These are phyloP conservation scores for Drosophila tanythrix DNA, from an alignment of 2,888 invertebrate genomes.

Conservation along the genomic window DNA sequence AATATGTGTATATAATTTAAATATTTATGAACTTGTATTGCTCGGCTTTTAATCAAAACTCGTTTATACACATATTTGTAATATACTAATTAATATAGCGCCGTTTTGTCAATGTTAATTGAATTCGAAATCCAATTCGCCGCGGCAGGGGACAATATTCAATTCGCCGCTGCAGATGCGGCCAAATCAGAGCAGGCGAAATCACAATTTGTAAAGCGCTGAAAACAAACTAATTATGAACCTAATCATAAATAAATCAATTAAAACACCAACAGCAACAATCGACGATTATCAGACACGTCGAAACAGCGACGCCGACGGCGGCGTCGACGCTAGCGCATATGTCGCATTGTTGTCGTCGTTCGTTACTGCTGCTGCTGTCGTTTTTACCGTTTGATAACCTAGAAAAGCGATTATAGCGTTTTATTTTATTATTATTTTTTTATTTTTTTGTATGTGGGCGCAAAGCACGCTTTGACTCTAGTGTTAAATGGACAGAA, in stretches of 20 bases:
- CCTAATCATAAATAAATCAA: slow-evolving; percentile 72
- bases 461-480: slow-evolving; percentile 35
- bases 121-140: slow-evolving; percentile 12
- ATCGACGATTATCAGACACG: slow-evolving; percentile 28
- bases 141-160: slow-evolving; percentile 3
- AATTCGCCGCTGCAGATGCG: slow-evolving; percentile 27
- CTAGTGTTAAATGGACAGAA: slow-evolving; percentile 44
- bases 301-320: slow-evolving; percentile 28
- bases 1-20: slow-evolving; percentile 38
- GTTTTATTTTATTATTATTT: slow-evolving; percentile 17
- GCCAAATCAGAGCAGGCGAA: not conserved
- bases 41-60: slow-evolving; percentile 39
- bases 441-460: slow-evolving; percentile 31
- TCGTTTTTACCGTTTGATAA: slow-evolving; percentile 74
- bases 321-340: slow-evolving; percentile 31
- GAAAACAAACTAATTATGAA: slow-evolving; percentile 55
- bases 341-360: slow-evolving; percentile 33
- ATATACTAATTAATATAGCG: slow-evolving; percentile 18
- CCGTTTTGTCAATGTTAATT: slow-evolving; percentile 42
- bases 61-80: slow-evolving; percentile 37
- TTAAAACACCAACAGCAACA: slow-evolving; percentile 44
- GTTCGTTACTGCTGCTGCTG: slow-evolving; percentile 18
- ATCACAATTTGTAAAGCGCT: slow-evolving; percentile 36
- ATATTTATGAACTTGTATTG: slow-evolving; percentile 50
- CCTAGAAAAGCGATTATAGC: slow-evolving; percentile 65